Base-by-base conservation (phyloP, 2,888 invertebrate species). In the Drosophila sordidapex region DNA sequence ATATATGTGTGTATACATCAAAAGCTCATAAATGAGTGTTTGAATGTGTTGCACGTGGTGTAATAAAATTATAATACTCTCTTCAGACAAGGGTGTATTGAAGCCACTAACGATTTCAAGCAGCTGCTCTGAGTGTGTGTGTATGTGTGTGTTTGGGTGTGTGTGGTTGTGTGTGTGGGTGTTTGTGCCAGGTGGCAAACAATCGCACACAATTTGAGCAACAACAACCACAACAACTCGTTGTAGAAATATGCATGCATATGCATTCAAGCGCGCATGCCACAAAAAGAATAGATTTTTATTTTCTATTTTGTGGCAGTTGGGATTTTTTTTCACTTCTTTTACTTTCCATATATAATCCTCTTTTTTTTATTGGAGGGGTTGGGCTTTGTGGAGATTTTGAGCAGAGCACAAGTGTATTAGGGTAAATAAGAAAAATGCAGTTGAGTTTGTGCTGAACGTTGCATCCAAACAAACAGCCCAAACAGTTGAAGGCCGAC, bases 251-350 rank as follows among this genome's bases (percentile, higher is more conserved):
- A 79, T 71, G 65, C 70, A 79, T 72, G 68, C 68, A 75, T 69
- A 79, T 79, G 72, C 80, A 79, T 78, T 59, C 76, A 60, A 54
- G 43, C 60, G 54, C 18, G 46, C 81, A 65, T 57, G 43, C 66
- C 40, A 36, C 36, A 66, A 74, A 70, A 64, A 54, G 48, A 46
- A 79, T 79, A 76, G 72, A 79, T 79, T 73, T 76, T 76, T 79
- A 79, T 81, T 67, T 74, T 73, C 82, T 66, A 76, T 69, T 77
- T 77, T 77, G 74, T 81, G 79, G 74, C 76, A 78, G 64, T 74
- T 51, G 72, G 52, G 51, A n/a, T 38, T 69, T 53, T 64, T 54
- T 49, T 54, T 13, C 27, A 36, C 15, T 51, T 40, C 31, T 27
- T 54, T 29, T 4, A 15, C 46, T 15, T 46, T 25, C 15, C 15